phyloP scores from a whole-genome alignment of 2,888 invertebrate genomes.

The Ormia ochracea region DNA sequence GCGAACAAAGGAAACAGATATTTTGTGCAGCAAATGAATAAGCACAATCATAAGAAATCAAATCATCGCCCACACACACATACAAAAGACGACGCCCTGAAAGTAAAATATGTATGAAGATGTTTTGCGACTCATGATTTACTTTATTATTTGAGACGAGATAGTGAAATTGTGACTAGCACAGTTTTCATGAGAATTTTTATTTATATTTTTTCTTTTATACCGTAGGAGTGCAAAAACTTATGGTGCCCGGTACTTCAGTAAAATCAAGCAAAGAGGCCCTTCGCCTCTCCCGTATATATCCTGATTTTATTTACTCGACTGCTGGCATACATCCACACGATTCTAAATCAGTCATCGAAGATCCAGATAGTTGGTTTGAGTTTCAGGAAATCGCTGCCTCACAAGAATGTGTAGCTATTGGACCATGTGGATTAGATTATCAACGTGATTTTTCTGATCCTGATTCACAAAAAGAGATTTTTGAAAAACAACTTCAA shows the following conservation, averaged over 20 bases:
- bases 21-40: conserved; percentile 26
- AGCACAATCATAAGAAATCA: conserved; percentile 33
- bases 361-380: conserved; percentile 84
- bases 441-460: conserved; percentile 96
- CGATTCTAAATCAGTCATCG: conserved; percentile 90
- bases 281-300: conserved; percentile 89
- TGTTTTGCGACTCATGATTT: conserved; percentile 20
- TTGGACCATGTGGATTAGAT: conserved; percentile 96
- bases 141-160: no score
- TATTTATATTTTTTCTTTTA: conserved; percentile 24
- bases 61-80: conserved; percentile 49
- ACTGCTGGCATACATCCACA: conserved; percentile 96
- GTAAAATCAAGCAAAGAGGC: conserved; percentile 94
- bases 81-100: conserved; percentile 58
- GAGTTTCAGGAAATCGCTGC: conserved; percentile 86
- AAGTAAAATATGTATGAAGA: conserved; percentile 24
- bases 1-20: conserved; percentile 43
- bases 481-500: conserved; percentile 91
- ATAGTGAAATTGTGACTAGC: no score
- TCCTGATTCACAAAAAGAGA: conserved; percentile 88
- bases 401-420: conserved; percentile 93
- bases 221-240: conserved; percentile 91
- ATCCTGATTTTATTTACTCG: conserved; percentile 92
- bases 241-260: conserved; percentile 94
- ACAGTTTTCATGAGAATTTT: background rate